Conservation (phyloP, 1,140 invertebrate genomes). For the Pantala flavescens region DNA sequence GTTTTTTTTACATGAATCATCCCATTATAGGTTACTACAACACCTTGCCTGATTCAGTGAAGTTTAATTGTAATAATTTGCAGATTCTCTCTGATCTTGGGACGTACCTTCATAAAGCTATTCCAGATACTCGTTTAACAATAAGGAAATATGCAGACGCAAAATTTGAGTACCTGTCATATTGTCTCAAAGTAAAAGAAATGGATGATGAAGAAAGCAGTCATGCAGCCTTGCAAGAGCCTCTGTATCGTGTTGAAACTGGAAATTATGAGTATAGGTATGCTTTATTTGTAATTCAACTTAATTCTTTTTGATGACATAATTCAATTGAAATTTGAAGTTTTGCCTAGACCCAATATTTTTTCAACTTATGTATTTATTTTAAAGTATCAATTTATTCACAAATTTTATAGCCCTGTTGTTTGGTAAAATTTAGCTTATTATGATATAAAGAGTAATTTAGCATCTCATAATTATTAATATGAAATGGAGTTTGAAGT, state of each 20-base stretch:
- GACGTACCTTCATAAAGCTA: constrained; percentile 93
- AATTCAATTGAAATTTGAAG: too few relatives aligned
- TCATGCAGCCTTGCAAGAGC: constrained; percentile 89
- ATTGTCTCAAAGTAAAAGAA: constrained; percentile 95
- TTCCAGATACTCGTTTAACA: constrained; percentile 94
- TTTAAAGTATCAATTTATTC: neutral
- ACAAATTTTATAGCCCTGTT: neutral
- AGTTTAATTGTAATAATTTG: constrained; percentile 23
- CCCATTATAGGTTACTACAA: too few relatives aligned
- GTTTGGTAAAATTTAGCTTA: too few relatives aligned
- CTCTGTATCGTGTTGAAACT: constrained; percentile 93
- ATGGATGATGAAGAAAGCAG: constrained; percentile 98
- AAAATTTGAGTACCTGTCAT: constrained; percentile 97
- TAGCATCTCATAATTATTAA: too few relatives aligned
- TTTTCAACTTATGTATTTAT: constrained; percentile 9
- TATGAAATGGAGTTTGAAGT: too few relatives aligned
- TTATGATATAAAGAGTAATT: too few relatives aligned
- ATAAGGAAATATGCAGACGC: constrained; percentile 95
- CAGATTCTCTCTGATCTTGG: constrained; percentile 86
- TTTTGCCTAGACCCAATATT: too few relatives aligned
- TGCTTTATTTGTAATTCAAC: constrained; percentile 9
- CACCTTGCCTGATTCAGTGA: too few relatives aligned
- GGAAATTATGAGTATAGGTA: constrained; percentile 97
- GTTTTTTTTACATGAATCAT: too few relatives aligned
- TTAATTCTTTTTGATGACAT: too few relatives aligned